Evolutionary conservation across 2,888 invertebrate genomes (phyloP).

Genomic region (Chymomyza procnemis): DNA sequence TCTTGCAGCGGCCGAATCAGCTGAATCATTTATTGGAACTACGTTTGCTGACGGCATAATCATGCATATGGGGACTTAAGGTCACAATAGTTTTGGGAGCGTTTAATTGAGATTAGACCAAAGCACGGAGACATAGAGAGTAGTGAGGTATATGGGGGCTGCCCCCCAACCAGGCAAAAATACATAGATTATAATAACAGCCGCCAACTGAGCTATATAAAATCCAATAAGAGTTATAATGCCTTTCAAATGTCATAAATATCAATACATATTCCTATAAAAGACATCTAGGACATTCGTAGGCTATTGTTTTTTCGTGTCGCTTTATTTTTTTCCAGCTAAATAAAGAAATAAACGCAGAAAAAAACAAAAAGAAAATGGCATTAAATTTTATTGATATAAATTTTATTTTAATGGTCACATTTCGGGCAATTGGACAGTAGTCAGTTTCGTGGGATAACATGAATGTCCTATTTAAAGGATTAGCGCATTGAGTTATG

Average conservation of each 20-base stretch:
- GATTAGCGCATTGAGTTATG: constrained; percentile 77
- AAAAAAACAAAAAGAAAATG: constrained; percentile 15
- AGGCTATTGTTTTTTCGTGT: constrained; percentile 31
- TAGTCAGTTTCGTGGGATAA: constrained; percentile 57
- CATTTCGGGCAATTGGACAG: constrained; percentile 38
- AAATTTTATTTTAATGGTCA: constrained; percentile 74
- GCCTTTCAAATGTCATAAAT: constrained; percentile 70
- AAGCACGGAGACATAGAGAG: not conserved
- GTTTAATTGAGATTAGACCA: not conserved
- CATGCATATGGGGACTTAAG: not conserved
- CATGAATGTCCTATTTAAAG: constrained; percentile 78
- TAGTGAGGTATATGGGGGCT: no score
- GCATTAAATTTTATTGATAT: constrained; percentile 70
- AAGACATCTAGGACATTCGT: constrained; percentile 40
- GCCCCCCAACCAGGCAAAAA: not conserved
- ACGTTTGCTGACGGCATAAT: not conserved
- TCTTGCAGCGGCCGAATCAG: not conserved
- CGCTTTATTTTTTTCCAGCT: constrained; percentile 10
- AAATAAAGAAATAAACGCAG: constrained; percentile 4
- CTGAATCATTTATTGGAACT: constrained; percentile 6
- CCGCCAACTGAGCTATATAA: constrained; percentile 27
- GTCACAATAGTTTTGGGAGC: not conserved
- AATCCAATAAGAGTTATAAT: constrained; percentile 69
- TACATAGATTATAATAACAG: not conserved
- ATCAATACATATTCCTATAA: constrained; percentile 53